Conservation (phyloP, 2,797 vertebrate species). For the Notolabrus celidotus region DNA sequence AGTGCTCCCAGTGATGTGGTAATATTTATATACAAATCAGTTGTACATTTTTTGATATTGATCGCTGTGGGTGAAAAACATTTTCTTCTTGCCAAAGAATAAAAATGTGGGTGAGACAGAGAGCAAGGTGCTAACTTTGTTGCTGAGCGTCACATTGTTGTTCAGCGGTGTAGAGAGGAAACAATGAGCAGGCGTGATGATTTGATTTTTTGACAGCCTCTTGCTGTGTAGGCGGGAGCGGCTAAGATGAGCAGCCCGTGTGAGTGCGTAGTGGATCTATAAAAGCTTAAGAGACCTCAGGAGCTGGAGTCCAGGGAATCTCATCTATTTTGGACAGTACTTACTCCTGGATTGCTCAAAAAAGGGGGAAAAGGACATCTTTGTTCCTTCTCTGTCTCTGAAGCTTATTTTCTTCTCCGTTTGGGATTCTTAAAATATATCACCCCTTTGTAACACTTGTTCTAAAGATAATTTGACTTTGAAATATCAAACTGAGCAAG, state of each 20-base stretch:
- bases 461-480: conserved; percentile 1
- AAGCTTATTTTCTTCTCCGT: conserved; percentile 13
- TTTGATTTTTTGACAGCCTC: conserved; percentile 62
- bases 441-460: background rate
- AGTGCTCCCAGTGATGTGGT: conserved; percentile 23
- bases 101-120: conserved; percentile 24
- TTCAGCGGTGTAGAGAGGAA: conserved; percentile 25
- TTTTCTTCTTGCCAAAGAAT: conserved; percentile 43
- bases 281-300: conserved; percentile 40
- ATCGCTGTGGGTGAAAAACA: conserved; percentile 61
- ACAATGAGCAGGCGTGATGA: conserved; percentile 43
- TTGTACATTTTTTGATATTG: conserved; percentile 55
- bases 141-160: conserved; percentile 21
- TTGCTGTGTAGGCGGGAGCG: conserved; percentile 48
- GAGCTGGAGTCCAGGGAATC: conserved; percentile 37
- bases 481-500: background rate
- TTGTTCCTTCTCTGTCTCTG: conserved; percentile 6
- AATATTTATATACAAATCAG: conserved; percentile 44
- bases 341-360: conserved; percentile 17
- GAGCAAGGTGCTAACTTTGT: conserved; percentile 24
- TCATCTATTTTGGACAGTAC: conserved; percentile 37
- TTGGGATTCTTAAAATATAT: conserved; percentile 1
- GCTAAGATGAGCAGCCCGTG: conserved; percentile 46
- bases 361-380: background rate
- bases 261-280: conserved; percentile 20